Conservation (phyloP, 2,113 vertebrate species). For the Onychorhynchus coronatus region DNA sequence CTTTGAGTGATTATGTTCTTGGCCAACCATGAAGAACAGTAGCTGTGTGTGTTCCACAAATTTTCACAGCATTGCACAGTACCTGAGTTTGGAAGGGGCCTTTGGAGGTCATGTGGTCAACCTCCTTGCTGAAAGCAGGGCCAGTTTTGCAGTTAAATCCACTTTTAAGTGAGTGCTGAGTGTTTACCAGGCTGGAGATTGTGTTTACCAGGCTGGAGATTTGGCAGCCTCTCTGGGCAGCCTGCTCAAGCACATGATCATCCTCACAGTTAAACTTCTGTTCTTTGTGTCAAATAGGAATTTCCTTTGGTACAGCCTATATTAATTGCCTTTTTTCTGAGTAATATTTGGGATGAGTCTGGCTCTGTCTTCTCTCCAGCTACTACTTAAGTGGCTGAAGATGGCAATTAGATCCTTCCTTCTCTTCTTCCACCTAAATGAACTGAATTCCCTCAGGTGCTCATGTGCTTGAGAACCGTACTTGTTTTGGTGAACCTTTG, state of each 20-base stretch:
- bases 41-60: neutral
- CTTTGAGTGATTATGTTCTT: neutral
- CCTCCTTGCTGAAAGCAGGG: neutral
- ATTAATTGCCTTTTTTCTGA: neutral
- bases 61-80: neutral
- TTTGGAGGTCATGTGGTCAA: neutral
- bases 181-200: neutral
- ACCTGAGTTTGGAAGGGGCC: neutral
- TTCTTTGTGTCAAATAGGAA: neutral
- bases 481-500: neutral
- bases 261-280: neutral
- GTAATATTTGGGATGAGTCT: neutral
- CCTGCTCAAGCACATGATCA: neutral
- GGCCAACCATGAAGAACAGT: neutral
- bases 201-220: neutral
- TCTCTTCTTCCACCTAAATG: neutral
- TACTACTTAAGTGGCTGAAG: neutral
- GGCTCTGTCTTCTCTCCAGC: neutral
- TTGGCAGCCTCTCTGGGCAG: neutral
- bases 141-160: neutral
- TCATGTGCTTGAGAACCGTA: neutral
- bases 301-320: neutral
- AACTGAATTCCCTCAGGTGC: neutral
- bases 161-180: neutral
- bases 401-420: neutral